Conservation (phyloP, 2,888 invertebrate species). For the Macrophya annulata region DNA sequence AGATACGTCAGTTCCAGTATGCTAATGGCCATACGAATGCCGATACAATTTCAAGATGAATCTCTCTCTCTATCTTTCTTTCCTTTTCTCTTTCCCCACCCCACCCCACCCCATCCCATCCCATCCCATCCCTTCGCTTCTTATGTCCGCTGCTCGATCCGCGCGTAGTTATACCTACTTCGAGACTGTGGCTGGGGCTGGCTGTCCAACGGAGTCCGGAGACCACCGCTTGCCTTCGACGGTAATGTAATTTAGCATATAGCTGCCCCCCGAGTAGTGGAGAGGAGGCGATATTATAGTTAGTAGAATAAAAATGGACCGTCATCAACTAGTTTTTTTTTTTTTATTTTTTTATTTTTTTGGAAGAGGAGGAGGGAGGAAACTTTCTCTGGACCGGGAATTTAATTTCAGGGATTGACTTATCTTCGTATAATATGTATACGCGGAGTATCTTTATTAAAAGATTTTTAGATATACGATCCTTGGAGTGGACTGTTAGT, state of each 20-base stretch:
- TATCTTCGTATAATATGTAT: background rate
- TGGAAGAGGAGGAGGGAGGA: background rate
- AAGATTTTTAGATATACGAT: background rate
- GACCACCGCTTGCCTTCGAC: slow-evolving; percentile 37
- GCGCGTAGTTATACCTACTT: slow-evolving; percentile 17
- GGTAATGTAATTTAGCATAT: slow-evolving; percentile 40
- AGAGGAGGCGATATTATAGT: background rate
- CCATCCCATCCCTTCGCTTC: background rate
- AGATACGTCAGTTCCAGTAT: slow-evolving; percentile 80
- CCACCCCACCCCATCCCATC: too few species aligned
- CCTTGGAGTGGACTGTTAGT: background rate
- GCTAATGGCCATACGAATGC: slow-evolving; percentile 80
- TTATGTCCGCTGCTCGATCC: slow-evolving; percentile 19
- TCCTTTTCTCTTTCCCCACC: background rate
- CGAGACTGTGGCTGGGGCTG: background rate
- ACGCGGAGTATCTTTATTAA: background rate
- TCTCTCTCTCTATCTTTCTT: slow-evolving; percentile 71
- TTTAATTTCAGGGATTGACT: background rate
- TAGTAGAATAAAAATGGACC: background rate
- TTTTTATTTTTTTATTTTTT: background rate
- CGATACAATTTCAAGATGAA: slow-evolving; percentile 80
- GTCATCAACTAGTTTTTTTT: background rate
- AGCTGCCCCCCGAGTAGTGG: background rate
- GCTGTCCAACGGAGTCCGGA: slow-evolving; percentile 29
- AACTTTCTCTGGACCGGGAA: background rate